phyloP scores from a whole-genome alignment of 2,113 vertebrate species.

The Thunnus maccoyii region DNA sequence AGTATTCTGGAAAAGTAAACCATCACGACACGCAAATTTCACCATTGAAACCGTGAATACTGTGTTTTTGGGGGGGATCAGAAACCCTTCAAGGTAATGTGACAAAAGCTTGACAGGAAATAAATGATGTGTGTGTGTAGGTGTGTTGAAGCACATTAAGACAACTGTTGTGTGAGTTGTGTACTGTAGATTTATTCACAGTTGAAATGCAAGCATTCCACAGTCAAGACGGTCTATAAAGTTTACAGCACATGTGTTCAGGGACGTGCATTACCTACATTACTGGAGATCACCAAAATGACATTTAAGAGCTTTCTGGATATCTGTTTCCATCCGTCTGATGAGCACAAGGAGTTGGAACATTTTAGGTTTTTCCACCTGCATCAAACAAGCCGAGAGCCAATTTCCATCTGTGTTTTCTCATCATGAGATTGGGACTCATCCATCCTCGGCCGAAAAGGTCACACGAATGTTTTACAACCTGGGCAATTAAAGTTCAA shows the following conservation, averaged over 20 bases:
- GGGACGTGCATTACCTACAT: slow-evolving; percentile 16
- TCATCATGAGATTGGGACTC: slow-evolving; percentile 3
- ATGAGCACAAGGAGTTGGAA: neutral
- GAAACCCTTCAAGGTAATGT: too few species aligned
- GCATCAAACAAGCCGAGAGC: slow-evolving; percentile 3
- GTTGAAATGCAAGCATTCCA: neutral
- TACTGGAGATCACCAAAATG: neutral
- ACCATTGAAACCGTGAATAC: too few species aligned
- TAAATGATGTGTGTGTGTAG: neutral
- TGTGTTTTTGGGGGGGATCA: too few species aligned
- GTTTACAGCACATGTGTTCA: slow-evolving; percentile 1
- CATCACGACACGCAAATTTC: too few species aligned
- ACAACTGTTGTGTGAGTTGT: neutral
- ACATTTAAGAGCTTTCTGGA: slow-evolving; percentile 24
- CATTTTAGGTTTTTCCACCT: neutral
- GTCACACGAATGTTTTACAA: slow-evolving; percentile 42
- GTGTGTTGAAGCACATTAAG: neutral
- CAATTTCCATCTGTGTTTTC: neutral
- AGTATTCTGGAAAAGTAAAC: too few species aligned
- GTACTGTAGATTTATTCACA: neutral
- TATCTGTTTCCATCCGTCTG: neutral
- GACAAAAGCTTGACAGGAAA: too few species aligned
- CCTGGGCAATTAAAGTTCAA: slow-evolving; percentile 28
- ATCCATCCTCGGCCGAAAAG: neutral
- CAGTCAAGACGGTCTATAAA: slow-evolving; percentile 11